Percentiles rank a stretch among this genome's conserved stretches.
Evolutionary conservation across 2,888 invertebrate species (phyloP).

Genomic region (Cheilosia soror): DNA sequence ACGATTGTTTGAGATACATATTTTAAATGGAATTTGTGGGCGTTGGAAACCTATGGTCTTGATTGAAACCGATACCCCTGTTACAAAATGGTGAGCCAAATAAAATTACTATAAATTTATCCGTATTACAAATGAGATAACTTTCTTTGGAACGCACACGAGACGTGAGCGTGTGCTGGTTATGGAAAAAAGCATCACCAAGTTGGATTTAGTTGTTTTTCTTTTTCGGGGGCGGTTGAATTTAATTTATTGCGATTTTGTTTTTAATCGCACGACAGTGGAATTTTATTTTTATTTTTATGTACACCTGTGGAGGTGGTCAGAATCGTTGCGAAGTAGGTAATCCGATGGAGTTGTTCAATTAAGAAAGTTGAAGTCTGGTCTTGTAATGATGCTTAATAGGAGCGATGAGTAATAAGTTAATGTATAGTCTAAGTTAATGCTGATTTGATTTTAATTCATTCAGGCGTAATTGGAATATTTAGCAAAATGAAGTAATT

Average conservation of each 20-base stretch:
- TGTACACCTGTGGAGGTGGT: slow-evolving; percentile 47
- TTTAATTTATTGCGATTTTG: slow-evolving; percentile 60
- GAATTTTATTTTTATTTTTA: slow-evolving; percentile 15
- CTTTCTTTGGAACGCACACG: slow-evolving; percentile 35
- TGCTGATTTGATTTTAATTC: slow-evolving; percentile 51
- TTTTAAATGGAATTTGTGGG: slow-evolving; percentile 26
- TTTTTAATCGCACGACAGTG: slow-evolving; percentile 45
- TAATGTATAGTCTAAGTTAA: slow-evolving; percentile 8
- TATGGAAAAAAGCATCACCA: slow-evolving; percentile 33
- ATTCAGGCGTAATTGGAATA: slow-evolving; percentile 21
- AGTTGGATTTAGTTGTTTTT: slow-evolving; percentile 11
- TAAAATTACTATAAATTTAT: slow-evolving; percentile 59
- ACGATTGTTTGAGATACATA: background rate
- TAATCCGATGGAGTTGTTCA: slow-evolving; percentile 59
- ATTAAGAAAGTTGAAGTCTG: slow-evolving; percentile 53
- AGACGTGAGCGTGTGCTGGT: slow-evolving; percentile 7
- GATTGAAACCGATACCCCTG: slow-evolving; percentile 35
- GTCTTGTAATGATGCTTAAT: background rate
- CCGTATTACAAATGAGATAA: slow-evolving; percentile 35
- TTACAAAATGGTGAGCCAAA: slow-evolving; percentile 41
- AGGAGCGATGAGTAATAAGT: slow-evolving; percentile 38
- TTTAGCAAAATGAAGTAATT: slow-evolving; percentile 37
- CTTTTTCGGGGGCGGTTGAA: slow-evolving; percentile 44
- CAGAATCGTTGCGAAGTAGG: slow-evolving; percentile 33
- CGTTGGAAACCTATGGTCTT: slow-evolving; percentile 31